Evolutionary conservation across 2,113 vertebrate genomes (phyloP), one percentile per base, ranked within the genome.

Genomic region (Poecilia latipinna): DNA sequence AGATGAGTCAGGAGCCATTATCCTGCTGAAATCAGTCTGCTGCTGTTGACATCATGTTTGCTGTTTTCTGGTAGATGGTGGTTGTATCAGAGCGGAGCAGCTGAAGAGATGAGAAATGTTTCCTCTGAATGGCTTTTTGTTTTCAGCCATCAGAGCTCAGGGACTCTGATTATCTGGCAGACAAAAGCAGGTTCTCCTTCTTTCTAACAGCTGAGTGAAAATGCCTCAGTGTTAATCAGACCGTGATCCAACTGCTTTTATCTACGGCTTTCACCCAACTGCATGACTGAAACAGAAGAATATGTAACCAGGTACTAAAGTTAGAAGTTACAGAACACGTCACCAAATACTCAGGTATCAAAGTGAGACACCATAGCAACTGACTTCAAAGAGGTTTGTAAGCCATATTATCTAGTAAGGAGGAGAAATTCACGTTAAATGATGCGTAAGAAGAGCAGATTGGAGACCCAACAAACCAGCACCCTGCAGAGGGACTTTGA

Each of bases 181-280:
- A 90, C 86, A 85, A 81, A 76, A 83, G 70, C 77, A 74, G 2
- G 81, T 70, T 75, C 61, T 69, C 71, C 77, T 48, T 84, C 72
- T 86, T 37, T 32, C 35, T 60, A 12, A 15, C 8, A 12, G 51
- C 22, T 10, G 51, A 57, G 51, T 48, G 19, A 24, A 57, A n/a
- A n/a, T 57, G 24, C 51, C 51, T 4, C 7, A 54, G 2, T 54
- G 19, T 54, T 54, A 24, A 54, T 54, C 17, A 24, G 2, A 57
- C 7, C 24, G 2, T n/a, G 22, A n/a, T n/a, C 51, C 8, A n/a
- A 57, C 2, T n/a, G 24, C 51, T 24, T 57, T 57, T n/a, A 57
- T 57, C 10, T 10, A n/a, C 51, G 19, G 5, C 44, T 17, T 3
- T 48, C 15, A 48, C 15, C 4, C 15, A 48, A 6, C 1, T 48